phyloP scores from a whole-genome alignment of 2,113 vertebrate genomes.

The Onychostoma macrolepis region DNA sequence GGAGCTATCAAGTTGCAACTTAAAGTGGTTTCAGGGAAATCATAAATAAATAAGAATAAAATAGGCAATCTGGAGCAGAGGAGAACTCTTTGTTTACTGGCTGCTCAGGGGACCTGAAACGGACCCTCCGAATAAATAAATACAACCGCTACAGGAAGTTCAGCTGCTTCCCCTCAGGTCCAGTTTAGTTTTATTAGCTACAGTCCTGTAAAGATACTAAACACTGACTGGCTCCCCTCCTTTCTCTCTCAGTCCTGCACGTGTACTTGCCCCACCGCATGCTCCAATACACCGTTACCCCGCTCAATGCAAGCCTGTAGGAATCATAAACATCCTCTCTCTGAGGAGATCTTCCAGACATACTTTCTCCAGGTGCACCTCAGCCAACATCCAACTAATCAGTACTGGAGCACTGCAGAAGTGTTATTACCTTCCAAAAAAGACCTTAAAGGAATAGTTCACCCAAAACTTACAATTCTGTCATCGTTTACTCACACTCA shows the following conservation, averaged over 20 bases:
- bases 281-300: slow-evolving; percentile 26
- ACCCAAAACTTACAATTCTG: not conserved
- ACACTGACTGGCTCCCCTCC: slow-evolving; percentile 60
- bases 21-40: slow-evolving; percentile 75
- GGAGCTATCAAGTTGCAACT: slow-evolving; percentile 76
- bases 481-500: not conserved
- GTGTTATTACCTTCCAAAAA: not conserved
- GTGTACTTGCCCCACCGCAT: slow-evolving; percentile 38
- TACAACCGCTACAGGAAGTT: slow-evolving; percentile 79
- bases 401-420: not conserved
- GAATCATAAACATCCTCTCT: slow-evolving; percentile 41
- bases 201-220: slow-evolving; percentile 77
- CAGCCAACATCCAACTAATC: slow-evolving; percentile 31
- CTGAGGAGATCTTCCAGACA: not conserved
- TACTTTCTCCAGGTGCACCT: slow-evolving; percentile 24
- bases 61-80: slow-evolving; percentile 65
- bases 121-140: slow-evolving; percentile 79
- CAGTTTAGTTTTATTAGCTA: slow-evolving; percentile 78
- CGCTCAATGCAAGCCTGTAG: slow-evolving; percentile 16
- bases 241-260: slow-evolving; percentile 37
- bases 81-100: slow-evolving; percentile 76
- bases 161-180: slow-evolving; percentile 73
- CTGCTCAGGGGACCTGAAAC: slow-evolving; percentile 75
- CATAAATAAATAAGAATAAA: slow-evolving; percentile 76
- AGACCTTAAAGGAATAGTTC: not conserved